A percentile compares a stretch with the other conserved stretches of the same genome.
These are phyloP conservation scores for Stichopus horrens DNA, from an alignment of 53 echinoderm and acorn worm species.

Conservation along the genomic window DNA sequence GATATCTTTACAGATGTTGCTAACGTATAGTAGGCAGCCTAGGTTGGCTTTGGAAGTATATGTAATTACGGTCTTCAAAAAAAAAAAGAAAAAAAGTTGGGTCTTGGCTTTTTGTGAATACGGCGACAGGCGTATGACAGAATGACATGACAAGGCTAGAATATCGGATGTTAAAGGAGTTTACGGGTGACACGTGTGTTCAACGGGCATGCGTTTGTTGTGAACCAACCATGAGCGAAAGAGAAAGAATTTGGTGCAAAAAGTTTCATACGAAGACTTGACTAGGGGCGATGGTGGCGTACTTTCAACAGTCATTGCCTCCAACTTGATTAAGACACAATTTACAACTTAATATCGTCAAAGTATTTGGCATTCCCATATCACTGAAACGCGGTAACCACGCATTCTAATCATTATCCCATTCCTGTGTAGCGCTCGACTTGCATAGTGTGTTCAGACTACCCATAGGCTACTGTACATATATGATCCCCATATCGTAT, in stretches of 20 bases:
- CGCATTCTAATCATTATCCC: too few relatives aligned
- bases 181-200: not conserved
- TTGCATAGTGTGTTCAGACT: too few relatives aligned
- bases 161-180: not conserved
- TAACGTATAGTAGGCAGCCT: not conserved
- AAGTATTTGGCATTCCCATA: not conserved
- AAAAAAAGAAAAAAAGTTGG: not conserved
- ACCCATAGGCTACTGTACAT: too few relatives aligned
- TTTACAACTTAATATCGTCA: not conserved
- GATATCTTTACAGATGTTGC: constrained; percentile 23
- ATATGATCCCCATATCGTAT: too few relatives aligned
- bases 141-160: not conserved
- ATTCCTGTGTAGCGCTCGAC: too few relatives aligned
- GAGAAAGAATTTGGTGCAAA: too few relatives aligned
- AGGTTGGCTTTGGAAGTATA: not conserved
- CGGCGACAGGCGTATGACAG: not conserved
- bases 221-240: too few relatives aligned
- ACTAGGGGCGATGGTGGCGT: too few relatives aligned
- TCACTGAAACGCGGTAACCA: not conserved
- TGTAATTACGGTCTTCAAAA: not conserved
- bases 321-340: too few relatives aligned
- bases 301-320: too few relatives aligned
- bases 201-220: too few relatives aligned
- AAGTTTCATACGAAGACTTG: too few relatives aligned
- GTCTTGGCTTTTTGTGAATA: not conserved